These are phyloP conservation scores for Enteromius anoplus DNA, from an alignment of 2,797 vertebrate genomes.

Conservation along the genomic window DNA sequence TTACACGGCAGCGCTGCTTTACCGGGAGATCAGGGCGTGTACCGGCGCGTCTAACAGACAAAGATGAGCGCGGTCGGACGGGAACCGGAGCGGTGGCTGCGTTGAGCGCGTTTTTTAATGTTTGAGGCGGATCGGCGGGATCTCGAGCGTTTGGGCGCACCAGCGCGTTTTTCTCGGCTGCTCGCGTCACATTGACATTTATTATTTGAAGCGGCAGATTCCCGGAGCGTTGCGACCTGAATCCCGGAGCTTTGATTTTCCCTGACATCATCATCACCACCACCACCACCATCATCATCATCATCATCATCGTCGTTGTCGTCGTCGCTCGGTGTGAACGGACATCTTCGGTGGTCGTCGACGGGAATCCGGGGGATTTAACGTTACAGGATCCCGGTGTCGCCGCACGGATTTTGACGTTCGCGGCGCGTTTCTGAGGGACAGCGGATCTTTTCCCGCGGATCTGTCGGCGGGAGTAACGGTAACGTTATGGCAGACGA, in stretches of 20 bases:
- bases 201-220: conserved; percentile 40
- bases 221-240: conserved; percentile 33
- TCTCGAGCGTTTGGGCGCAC: conserved; percentile 22
- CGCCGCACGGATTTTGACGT: conserved; percentile 5
- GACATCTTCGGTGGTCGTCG: conserved; percentile 24
- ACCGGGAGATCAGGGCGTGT: conserved; percentile 48
- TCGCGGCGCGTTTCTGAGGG: conserved; percentile 14
- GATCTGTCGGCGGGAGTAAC: conserved; percentile 69
- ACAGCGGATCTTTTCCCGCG: neutral
- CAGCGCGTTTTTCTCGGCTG: conserved; percentile 41
- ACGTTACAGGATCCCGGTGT: conserved; percentile 39
- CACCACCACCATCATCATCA: neutral
- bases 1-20: conserved; percentile 23
- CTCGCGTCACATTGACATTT: conserved; percentile 43
- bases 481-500: conserved; percentile 90
- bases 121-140: conserved; percentile 16
- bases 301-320: neutral
- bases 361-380: conserved; percentile 48
- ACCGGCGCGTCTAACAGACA: conserved; percentile 34
- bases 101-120: conserved; percentile 27
- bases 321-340: conserved; percentile 18
- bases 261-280: conserved; percentile 24
- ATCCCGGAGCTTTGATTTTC: conserved; percentile 33
- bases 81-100: conserved; percentile 20
- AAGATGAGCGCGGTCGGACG: conserved; percentile 26